Evolutionary conservation across 2,888 invertebrate genomes (phyloP), one percentile per base, ranked within the genome.

Genomic region (Taenaris catops): DNA sequence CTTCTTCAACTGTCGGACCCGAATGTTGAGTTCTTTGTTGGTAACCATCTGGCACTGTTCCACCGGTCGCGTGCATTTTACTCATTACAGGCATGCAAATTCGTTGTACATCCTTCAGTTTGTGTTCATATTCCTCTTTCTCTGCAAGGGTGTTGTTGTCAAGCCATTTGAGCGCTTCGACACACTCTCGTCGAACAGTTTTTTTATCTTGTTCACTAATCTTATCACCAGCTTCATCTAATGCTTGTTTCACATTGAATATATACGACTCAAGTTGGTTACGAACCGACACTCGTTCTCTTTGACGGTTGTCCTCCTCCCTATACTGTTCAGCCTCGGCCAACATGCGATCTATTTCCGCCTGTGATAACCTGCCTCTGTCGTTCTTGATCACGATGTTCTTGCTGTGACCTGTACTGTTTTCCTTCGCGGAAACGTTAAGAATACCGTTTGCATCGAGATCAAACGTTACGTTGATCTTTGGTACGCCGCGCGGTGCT

Each of bases 351-450:
- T 95, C 94, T 48, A 95, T 95, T 58, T 95, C 95, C 10, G 91
- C 91, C 61, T 94, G 93, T 3, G 93, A 93, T 28, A 95, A 75
- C 2, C 95, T 88, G 0, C 94, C 94, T 58, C 92, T 94, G 74
- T 95, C 94, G 71, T 95, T 95, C 61, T 93, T 93, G 51, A 95
- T 96, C 19, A 92, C 92, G 41, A 95, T 94, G 58, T 92, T 92
- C 65, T 91, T 92, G 31, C 90, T 90, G 48, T 91, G 92, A 9
- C 89, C 91, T 0, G 90, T 88, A 50, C 90, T 88, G 63, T 89
- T 89, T 46, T 91, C 91, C 46, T 91, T 90, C n/a, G 96, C 96
- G 0, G 93, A 91, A 0, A 96, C 96, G 65, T 95, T 95, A 38
- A 95, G 73, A 48, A 94, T 94, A 8, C 94, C 94, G 63, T 94